phyloP scores from a whole-genome alignment of 2,888 invertebrate species.

The Oxystoma pomonae region DNA sequence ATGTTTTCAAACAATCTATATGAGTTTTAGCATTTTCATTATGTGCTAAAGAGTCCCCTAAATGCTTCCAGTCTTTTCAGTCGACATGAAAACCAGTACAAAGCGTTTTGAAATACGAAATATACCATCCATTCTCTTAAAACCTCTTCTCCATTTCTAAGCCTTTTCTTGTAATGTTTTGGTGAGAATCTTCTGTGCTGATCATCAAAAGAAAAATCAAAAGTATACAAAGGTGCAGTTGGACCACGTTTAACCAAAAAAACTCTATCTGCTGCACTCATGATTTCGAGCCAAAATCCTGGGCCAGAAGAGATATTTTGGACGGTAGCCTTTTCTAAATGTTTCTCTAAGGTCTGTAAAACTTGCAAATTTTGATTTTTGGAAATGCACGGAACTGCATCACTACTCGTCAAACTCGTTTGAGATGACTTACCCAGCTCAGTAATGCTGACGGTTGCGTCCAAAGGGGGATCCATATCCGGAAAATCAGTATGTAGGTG shows the following conservation, averaged over 20 bases:
- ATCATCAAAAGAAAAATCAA: conserved; percentile 7
- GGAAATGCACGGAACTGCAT: conserved; percentile 8
- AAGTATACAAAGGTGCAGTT: conserved; percentile 5
- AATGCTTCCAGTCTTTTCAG: conserved; percentile 9
- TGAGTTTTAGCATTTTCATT: conserved; percentile 6
- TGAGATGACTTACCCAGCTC: no score
- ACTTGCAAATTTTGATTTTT: conserved; percentile 7
- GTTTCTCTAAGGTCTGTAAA: conserved; percentile 6
- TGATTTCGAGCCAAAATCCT: conserved; percentile 6
- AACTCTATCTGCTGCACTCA: conserved; percentile 8
- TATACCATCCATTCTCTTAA: conserved; percentile 2
- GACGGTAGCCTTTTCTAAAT: conserved; percentile 7
- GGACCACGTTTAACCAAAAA: conserved; percentile 7
- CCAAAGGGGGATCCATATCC: no score
- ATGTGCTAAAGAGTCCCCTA: conserved; percentile 4
- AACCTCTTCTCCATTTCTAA: conserved; percentile 8
- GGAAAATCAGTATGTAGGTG: no score
- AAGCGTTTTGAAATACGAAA: conserved; percentile 3
- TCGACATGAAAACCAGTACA: conserved; percentile 8
- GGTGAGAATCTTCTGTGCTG: conserved; percentile 6
- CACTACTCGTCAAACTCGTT: no score
- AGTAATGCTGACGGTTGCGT: no score
- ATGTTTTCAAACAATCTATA: conserved; percentile 2
- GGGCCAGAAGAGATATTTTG: conserved; percentile 5
- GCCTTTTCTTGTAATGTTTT: conserved; percentile 5